Evolutionary conservation across 2,888 invertebrate genomes (phyloP).

Genomic region (Microchrysa polita): DNA sequence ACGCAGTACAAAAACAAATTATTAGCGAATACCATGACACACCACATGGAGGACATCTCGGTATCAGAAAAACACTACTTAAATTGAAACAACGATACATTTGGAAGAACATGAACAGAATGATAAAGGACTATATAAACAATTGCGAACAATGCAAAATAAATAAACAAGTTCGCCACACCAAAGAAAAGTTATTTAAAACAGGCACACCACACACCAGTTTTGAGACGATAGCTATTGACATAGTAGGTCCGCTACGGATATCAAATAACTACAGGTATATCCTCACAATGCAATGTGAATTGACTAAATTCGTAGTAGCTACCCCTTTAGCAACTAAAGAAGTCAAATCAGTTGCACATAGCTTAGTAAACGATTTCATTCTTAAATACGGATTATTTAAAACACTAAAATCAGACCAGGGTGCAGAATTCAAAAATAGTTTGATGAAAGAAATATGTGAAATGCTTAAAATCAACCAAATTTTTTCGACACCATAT

Average conservation of each 20-base stretch:
- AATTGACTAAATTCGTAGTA: constrained; percentile 46
- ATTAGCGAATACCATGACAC: constrained; percentile 7
- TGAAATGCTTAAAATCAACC: constrained; percentile 27
- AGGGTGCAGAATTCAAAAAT: constrained; percentile 35
- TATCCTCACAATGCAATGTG: constrained; percentile 46
- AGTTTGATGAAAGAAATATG: constrained; percentile 23
- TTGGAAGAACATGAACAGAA: constrained; percentile 12
- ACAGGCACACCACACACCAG: constrained; percentile 45
- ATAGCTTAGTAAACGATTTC: neutral
- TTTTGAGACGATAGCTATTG: constrained; percentile 45
- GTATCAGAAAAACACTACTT: neutral
- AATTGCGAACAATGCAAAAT: constrained; percentile 44
- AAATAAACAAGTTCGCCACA: constrained; percentile 34
- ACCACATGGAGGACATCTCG: neutral
- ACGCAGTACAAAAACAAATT: neutral
- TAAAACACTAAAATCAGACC: constrained; percentile 35
- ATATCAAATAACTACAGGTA: constrained; percentile 43
- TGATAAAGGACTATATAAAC: constrained; percentile 2
- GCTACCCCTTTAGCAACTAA: constrained; percentile 44
- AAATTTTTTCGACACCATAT: constrained; percentile 30
- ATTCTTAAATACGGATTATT: constrained; percentile 25
- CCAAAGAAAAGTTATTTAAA: constrained; percentile 40
- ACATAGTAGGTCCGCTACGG: constrained; percentile 41
- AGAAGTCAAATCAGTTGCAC: constrained; percentile 38
- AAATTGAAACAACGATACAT: constrained; percentile 20